phyloP scores from a whole-genome alignment of 2,113 vertebrate species.

The Tyto alba region DNA sequence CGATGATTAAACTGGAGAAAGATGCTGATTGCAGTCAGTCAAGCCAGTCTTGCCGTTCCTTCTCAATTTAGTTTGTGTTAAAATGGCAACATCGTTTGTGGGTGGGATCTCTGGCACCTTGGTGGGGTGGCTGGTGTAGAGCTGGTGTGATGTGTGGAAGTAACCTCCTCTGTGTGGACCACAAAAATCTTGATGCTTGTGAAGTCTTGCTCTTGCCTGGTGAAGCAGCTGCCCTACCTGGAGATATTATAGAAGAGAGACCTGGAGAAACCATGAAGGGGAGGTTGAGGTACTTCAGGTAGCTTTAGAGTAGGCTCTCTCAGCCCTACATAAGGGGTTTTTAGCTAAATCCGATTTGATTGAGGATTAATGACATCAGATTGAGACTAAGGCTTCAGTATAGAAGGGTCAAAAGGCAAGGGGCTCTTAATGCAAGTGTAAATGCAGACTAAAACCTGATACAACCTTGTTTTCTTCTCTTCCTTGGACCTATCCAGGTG shows the following conservation, averaged over 20 bases:
- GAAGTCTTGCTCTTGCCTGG: neutral
- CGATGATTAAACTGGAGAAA: neutral
- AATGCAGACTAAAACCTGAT: neutral
- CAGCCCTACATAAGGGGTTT: neutral
- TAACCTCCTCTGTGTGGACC: neutral
- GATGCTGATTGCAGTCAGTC: neutral
- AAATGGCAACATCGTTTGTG: neutral
- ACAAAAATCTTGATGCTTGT: neutral
- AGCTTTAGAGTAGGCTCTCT: neutral
- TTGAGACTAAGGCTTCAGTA: neutral
- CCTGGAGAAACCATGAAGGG: neutral
- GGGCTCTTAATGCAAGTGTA: neutral
- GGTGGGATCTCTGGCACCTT: neutral
- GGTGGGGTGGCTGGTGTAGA: neutral
- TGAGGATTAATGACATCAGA: neutral
- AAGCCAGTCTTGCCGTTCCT: neutral
- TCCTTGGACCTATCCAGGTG: constrained; percentile 67
- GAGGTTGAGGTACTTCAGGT: neutral
- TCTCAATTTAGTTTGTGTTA: neutral
- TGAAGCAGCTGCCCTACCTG: neutral
- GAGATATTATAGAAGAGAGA: neutral
- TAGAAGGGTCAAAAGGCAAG: neutral
- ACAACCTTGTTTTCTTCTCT: neutral
- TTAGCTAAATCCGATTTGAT: neutral
- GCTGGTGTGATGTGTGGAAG: neutral